Evolutionary conservation across 1,140 invertebrate genomes (phyloP).

Genomic region (Dendroctonus valens): DNA sequence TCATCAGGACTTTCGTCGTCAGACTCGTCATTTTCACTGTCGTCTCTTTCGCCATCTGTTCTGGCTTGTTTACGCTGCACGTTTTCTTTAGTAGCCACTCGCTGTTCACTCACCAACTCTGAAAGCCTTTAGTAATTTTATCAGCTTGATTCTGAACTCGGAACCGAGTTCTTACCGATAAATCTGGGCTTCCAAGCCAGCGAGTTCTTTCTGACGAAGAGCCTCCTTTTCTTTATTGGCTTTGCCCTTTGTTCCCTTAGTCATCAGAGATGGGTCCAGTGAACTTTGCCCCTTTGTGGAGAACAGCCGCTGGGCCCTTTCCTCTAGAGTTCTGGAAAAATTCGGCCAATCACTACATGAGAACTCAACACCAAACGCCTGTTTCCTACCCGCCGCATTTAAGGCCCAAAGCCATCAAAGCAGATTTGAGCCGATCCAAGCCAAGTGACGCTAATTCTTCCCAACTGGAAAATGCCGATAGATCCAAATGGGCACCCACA

Average conservation of each 20-base stretch:
- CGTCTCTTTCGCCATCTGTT: slow-evolving; percentile 90
- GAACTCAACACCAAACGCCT: slow-evolving; percentile 42
- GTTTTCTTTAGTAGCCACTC: slow-evolving; percentile 93
- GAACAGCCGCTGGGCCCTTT: slow-evolving; percentile 93
- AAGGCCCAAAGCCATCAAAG: slow-evolving; percentile 92
- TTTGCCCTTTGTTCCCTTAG: slow-evolving; percentile 74
- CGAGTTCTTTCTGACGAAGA: slow-evolving; percentile 79
- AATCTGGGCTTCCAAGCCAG: slow-evolving; percentile 82
- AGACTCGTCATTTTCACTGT: slow-evolving; percentile 88
- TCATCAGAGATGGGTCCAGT: slow-evolving; percentile 86
- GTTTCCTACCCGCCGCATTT: slow-evolving; percentile 85
- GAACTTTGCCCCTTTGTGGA: slow-evolving; percentile 92
- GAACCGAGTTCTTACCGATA: slow-evolving; percentile 60
- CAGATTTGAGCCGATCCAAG: slow-evolving; percentile 95
- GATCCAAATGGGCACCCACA: slow-evolving; percentile 92
- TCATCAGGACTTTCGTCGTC: slow-evolving; percentile 85
- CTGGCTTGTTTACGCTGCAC: slow-evolving; percentile 97
- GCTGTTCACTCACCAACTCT: slow-evolving; percentile 78
- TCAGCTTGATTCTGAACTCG: background rate
- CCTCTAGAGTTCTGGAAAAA: slow-evolving; percentile 76
- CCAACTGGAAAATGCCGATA: slow-evolving; percentile 96
- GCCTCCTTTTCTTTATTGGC: slow-evolving; percentile 68
- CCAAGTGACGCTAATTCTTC: slow-evolving; percentile 96
- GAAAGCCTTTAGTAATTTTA: slow-evolving; percentile 61
- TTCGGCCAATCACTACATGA: background rate